Conservation (phyloP, 64 coral and sea anemone species). For the Platygyra sinensis region DNA sequence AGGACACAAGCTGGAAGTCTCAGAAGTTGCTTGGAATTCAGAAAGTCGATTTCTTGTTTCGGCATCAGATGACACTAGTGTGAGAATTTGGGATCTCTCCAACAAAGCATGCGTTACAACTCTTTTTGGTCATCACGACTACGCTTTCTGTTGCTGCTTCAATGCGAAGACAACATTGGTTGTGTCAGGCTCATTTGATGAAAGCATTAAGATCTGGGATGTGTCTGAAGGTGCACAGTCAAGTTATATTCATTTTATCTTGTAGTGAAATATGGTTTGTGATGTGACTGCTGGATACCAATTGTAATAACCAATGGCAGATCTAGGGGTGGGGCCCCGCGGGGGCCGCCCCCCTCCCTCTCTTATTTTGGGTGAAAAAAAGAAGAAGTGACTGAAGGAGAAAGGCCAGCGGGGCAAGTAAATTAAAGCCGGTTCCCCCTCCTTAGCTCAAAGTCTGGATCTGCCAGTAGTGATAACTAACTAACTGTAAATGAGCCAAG, state of each 20-base stretch:
- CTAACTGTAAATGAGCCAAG: no score
- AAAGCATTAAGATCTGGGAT: conserved; percentile 73
- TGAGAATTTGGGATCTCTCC: conserved; percentile 60
- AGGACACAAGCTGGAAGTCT: conserved; percentile 72
- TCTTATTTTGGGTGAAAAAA: no score
- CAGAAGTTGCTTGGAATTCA: conserved; percentile 65
- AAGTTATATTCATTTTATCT: neutral
- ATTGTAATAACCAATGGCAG: no score
- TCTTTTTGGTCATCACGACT: conserved; percentile 59
- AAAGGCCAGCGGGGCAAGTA: no score
- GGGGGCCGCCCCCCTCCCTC: no score
- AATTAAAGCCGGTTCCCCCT: no score
- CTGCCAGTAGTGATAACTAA: no score
- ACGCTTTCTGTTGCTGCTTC: conserved; percentile 73
- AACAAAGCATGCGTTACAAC: conserved; percentile 9
- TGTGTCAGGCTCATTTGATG: conserved; percentile 75
- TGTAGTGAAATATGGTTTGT: no score
- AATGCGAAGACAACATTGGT: conserved; percentile 54
- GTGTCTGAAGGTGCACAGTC: conserved; percentile 32
- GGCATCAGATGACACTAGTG: conserved; percentile 64
- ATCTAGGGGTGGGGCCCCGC: no score
- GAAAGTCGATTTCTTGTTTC: conserved; percentile 57
- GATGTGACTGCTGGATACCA: no score
- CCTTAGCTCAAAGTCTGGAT: no score
- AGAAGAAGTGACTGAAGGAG: no score